Conservation (phyloP, 2,113 vertebrate genomes). For the Gavialis gangeticus region DNA sequence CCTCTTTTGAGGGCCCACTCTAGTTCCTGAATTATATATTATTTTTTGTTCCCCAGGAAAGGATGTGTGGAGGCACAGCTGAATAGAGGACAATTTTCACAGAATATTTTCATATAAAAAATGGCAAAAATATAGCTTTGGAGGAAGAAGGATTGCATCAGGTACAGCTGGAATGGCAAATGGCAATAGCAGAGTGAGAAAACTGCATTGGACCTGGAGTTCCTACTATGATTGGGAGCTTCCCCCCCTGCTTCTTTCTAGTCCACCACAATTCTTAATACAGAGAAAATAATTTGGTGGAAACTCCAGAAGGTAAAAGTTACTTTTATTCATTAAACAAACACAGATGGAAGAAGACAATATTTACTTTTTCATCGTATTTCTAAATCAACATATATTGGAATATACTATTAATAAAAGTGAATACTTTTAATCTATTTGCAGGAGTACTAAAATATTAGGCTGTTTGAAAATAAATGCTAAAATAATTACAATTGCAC, state of each 20-base stretch:
- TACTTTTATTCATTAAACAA: constrained; percentile 48
- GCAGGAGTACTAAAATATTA: neutral
- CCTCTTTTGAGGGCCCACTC: neutral
- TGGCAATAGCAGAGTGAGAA: neutral
- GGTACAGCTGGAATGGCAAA: neutral
- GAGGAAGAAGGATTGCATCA: neutral
- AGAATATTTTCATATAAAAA: neutral
- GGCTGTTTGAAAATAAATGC: neutral
- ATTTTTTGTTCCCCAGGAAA: neutral
- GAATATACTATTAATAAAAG: constrained; percentile 33
- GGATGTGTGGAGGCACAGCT: neutral
- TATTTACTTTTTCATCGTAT: constrained; percentile 9
- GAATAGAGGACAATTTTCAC: neutral
- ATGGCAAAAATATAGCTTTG: neutral
- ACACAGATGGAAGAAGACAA: neutral
- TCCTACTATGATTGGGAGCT: neutral
- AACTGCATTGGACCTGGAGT: neutral
- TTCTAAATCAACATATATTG: constrained; percentile 41
- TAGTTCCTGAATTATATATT: neutral
- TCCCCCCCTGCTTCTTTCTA: neutral
- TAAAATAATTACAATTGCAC: neutral
- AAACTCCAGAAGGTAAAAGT: neutral
- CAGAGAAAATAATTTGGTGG: neutral
- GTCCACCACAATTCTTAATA: neutral
- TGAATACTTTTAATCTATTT: constrained; percentile 15